Base-by-base conservation (phyloP, 2,888 invertebrate species). In the Troides aeacus region DNA sequence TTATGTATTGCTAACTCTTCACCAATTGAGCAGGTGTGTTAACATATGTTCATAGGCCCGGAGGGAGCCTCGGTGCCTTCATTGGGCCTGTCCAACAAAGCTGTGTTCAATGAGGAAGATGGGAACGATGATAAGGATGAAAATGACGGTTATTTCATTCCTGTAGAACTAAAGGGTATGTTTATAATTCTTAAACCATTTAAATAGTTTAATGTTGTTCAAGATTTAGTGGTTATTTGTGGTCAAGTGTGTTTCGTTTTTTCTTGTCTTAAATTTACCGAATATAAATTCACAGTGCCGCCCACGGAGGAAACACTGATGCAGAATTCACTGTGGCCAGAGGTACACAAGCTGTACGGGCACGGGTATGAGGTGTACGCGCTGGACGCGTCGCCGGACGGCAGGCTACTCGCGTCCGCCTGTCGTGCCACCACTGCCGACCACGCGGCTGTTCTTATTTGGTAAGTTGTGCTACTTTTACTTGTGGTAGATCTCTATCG, bases 301-400 rank as follows among this genome's bases (percentile, higher is more conserved):
- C 98, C 99, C 0, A 96, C 97, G 1, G 99, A 99, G 86, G 99
- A 99, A 86, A 96, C 96, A 6, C 89, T 99, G 15, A 93, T 97
- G 89, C 97, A 98, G 91, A 96, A 98, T 85, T 99, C 99, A 0
- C 92, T 99, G 0, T 99, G 99, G 99, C 99, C 99, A 0, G 99
- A 99, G 91, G 90, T 95, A 24, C 97, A 97, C 81, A 99, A 99
- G 88, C 92, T 99, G 39, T 99, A 99, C 86, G 99, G 99, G 0
- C 99, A 99, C 90, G 99, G 99, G 3, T 98, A 97, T 90, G 99
- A 99, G 88, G 94, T 99, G 75, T 97, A 94, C 87, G 93, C 96
- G 1, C 91, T 99, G 73, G 96, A 96, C 42, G 94, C 96, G 24
- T 95, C 96, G 68, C 86, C 91, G 1, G 95, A 97, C 84, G 96